These are phyloP conservation scores for Drosophila teissieri DNA, from an alignment of 1,140 invertebrate species.

Conservation along the genomic window DNA sequence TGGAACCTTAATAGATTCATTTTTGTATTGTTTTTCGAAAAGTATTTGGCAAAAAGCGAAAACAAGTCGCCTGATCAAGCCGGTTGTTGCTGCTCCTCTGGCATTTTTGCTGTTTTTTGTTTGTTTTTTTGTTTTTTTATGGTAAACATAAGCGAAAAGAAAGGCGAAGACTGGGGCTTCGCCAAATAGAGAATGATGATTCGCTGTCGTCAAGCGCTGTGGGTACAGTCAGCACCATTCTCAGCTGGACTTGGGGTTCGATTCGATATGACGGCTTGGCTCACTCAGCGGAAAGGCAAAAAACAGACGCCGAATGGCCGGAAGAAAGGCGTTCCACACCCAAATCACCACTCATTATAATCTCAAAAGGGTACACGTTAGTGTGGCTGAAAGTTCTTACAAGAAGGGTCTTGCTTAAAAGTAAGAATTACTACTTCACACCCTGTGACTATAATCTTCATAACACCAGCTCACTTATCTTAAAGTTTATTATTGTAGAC, in stretches of 20 bases:
- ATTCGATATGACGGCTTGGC: conserved; percentile 10
- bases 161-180: conserved; percentile 13
- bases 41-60: conserved; percentile 24
- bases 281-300: conserved; percentile 14
- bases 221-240: conserved; percentile 40
- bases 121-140: conserved; percentile 21
- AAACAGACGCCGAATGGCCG: neutral
- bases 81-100: conserved; percentile 35
- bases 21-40: conserved; percentile 42
- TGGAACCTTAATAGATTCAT: conserved; percentile 41
- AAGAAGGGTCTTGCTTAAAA: neutral
- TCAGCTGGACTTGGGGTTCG: conserved; percentile 21
- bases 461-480: neutral
- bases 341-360: neutral
- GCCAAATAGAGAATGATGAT: conserved; percentile 41
- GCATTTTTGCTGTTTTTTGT: conserved; percentile 6
- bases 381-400: too few relatives aligned
- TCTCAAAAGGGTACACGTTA: neutral
- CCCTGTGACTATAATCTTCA: too few relatives aligned
- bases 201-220: conserved; percentile 36
- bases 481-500: neutral
- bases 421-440: too few relatives aligned
- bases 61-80: conserved; percentile 52
- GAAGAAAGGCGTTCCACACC: neutral
- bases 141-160: conserved; percentile 49